Evolutionary conservation across 2,888 invertebrate genomes (phyloP), one percentile per base, ranked within the genome.

Genomic region (Macaria notata): DNA sequence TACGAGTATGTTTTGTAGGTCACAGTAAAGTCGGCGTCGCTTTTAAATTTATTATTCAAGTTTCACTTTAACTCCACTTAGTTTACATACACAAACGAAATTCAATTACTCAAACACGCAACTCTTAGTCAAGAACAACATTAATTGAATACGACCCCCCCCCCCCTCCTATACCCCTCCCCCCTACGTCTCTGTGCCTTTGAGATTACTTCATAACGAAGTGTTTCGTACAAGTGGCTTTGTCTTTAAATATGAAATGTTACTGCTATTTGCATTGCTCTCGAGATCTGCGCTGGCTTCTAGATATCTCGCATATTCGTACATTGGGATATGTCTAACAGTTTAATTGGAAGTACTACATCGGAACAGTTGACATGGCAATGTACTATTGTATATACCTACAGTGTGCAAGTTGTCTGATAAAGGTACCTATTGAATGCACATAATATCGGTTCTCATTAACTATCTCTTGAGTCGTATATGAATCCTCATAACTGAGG

Each of bases 71-170:
- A 43, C 43, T 47, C 29, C 44, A 57, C 36, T 52, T 46, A 53
- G 43, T 58, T 54, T 44, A 50, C 54, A 50, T 54, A 59, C 50
- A 55, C 44, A 58, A 49, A 49, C 46, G 36, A 55, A 59, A 68
- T 64, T 54, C 59, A 65, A 72, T 72, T 65, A 68, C 49, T 46
- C 56, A 52, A 65, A 49, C 53, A 58, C 59, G 46, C 61, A 56
- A 54, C 53, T 60, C 36, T 30, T 47, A 29, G 19, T 31, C 46
- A 45, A 57, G 45, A 61, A 63, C 56, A 68, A 59, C 54, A 58
- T 63, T 60, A 63, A 70, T 66, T 68, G 69, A 69, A 68, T 65
- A 62, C 44, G 43, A 62, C 46, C 48, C 46, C 47, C 49, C 47
- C 41, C 51, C 8, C 41, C 41, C 41, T 9, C 39, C 41, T n/a